Evolutionary conservation across 2,113 vertebrate genomes (phyloP).

Genomic region (Vombatus ursinus): DNA sequence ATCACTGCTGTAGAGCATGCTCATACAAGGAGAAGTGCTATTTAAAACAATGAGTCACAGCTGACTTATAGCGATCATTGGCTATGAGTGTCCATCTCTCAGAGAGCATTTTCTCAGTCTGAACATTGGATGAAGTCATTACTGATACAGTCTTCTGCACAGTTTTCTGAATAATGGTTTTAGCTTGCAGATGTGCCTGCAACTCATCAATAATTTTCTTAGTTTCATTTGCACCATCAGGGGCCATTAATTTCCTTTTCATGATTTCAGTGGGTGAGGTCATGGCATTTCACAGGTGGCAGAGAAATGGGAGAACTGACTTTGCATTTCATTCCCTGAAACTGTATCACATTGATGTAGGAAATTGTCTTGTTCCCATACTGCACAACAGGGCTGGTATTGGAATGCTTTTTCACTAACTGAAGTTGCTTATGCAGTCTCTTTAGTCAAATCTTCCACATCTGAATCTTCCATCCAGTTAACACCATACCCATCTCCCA

Average conservation of each 20-base stretch:
- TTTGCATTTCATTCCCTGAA: background rate
- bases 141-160: conserved; percentile 84
- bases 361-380: conserved; percentile 87
- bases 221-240: conserved; percentile 84
- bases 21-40: conserved; percentile 86
- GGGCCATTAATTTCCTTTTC: conserved; percentile 92
- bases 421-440: conserved; percentile 90
- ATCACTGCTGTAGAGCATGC: background rate
- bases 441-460: conserved; percentile 88
- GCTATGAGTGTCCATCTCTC: conserved; percentile 81
- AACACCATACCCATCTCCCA: conserved; percentile 94
- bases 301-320: conserved; percentile 76
- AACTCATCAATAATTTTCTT: conserved; percentile 86
- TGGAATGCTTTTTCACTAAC: conserved; percentile 88
- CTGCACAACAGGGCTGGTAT: conserved; percentile 93
- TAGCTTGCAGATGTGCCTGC: conserved; percentile 84
- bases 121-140: conserved; percentile 78
- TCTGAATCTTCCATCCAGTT: conserved; percentile 96
- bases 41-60: conserved; percentile 90
- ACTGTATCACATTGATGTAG: too few species aligned
- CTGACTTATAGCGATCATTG: conserved; percentile 84
- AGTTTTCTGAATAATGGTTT: conserved; percentile 85
- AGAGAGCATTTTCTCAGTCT: conserved; percentile 78
- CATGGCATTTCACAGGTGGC: conserved; percentile 80
- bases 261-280: conserved; percentile 94